Evolutionary conservation across 2,113 vertebrate species (phyloP), one percentile per base, ranked within the genome.

Genomic region (Carassius auratus): DNA sequence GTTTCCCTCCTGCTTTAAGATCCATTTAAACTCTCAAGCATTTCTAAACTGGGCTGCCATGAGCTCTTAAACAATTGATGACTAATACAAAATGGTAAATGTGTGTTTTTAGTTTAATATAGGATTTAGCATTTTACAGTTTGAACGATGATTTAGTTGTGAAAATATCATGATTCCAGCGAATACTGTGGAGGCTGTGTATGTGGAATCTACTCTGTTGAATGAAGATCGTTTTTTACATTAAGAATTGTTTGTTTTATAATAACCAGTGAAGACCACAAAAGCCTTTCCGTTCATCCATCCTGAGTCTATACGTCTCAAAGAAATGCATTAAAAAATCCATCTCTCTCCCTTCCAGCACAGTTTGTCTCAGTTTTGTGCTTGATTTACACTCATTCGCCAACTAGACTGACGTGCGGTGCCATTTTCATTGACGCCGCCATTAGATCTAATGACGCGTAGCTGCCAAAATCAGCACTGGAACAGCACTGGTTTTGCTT

Each of bases 381-480:
- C n/a, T 48, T 66, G 38, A 81, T 68, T 30, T 64, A 19, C 8
- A 45, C 38, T 12, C 15, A 52, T 52, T 50, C 8, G 45, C 61
- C 45, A 33, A 52, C 21, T 15, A 78, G 30, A 59, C 79, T 68
- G 38, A 48, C 26, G 13, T 26, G 21, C 59, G 2, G 8, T 50
- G 21, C 36, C 21, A 21, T 81, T 62, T 81, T 87, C 50, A 42
- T 84, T 84, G 38, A 42, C 3, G 45, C 21, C 50, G 4, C 26
- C 48, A 50, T 81, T 81, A 14, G 62, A 79, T 77, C 48, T 80
- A 68, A 79, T 66, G 81, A 61, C 14, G 13, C 66, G 21, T 69
- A 19, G 62, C 81, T 84, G 57, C 66, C 68, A 84, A 87, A 84
- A 80, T 52, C 82, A 87, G 71, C 81, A 48, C 23, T 33, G 69